A percentile compares a stretch with the other conserved stretches of the same genome.
phyloP scores from a whole-genome alignment of 2,797 vertebrate genomes.

The Emydoidea blandingii region DNA sequence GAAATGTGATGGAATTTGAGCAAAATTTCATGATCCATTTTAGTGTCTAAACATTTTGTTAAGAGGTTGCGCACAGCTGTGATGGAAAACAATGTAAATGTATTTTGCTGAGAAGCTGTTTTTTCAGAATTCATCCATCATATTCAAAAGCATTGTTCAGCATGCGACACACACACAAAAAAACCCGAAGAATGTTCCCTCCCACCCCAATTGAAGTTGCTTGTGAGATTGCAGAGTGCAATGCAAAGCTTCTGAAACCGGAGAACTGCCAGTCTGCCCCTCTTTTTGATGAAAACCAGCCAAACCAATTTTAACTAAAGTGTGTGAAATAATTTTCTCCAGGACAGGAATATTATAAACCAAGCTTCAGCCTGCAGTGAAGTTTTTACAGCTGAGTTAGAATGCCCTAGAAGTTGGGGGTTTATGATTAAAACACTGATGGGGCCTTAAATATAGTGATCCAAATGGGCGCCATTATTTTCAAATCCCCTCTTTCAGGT shows the following conservation, averaged over 20 bases:
- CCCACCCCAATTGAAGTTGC: background rate
- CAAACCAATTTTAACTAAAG: background rate
- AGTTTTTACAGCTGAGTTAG: conserved; percentile 13
- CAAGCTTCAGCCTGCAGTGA: background rate
- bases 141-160: background rate
- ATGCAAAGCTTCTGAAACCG: conserved; percentile 1
- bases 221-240: background rate
- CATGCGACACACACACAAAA: background rate
- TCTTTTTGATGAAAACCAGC: background rate
- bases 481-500: background rate
- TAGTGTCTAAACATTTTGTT: background rate
- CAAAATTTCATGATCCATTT: background rate
- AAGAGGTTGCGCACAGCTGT: background rate
- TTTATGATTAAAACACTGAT: conserved; percentile 9
- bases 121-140: background rate
- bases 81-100: background rate
- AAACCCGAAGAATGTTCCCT: background rate
- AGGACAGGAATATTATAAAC: background rate
- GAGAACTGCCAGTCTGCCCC: background rate
- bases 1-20: background rate
- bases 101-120: background rate
- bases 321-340: background rate
- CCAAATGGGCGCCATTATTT: background rate
- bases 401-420: background rate
- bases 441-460: background rate